Evolutionary conservation across 2,113 vertebrate species (phyloP).

Genomic region (Numenius arquata): DNA sequence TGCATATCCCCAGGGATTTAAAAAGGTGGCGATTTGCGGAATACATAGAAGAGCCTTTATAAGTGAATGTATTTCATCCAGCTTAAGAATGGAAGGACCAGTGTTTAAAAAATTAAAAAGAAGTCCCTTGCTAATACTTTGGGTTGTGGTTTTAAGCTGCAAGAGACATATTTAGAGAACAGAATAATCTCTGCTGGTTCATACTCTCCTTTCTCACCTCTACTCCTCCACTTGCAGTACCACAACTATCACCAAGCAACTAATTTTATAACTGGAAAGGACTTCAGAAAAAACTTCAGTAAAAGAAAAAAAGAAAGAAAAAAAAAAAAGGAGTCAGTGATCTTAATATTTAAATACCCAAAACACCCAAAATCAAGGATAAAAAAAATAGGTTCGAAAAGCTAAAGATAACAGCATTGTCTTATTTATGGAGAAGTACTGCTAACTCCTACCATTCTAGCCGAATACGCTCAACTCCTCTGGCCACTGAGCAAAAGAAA

Average conservation of each 20-base stretch:
- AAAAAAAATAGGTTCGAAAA: not conserved
- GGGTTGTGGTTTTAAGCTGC: not conserved
- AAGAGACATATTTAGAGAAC: not conserved
- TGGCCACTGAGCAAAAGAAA: not conserved
- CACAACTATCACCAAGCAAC: slow-evolving; percentile 29
- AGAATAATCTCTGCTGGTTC: not conserved
- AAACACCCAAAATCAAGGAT: not conserved
- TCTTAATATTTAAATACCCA: not conserved
- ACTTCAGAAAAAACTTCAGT: not conserved
- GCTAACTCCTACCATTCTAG: not conserved
- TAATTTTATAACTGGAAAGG: not conserved
- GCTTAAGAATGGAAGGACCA: not conserved
- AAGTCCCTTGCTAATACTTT: not conserved
- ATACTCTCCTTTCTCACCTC: slow-evolving; percentile 3
- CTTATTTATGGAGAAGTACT: not conserved
- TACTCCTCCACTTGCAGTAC: slow-evolving; percentile 17
- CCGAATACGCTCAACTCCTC: not conserved
- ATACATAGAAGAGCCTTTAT: not conserved
- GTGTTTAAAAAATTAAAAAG: not conserved
- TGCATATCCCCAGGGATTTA: not conserved
- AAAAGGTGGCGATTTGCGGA: not conserved
- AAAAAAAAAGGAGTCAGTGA: not conserved
- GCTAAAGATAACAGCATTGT: not conserved
- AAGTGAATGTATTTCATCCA: not conserved
- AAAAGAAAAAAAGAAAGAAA: too few relatives aligned